A percentile compares a stretch with the other conserved stretches of the same genome.
These are phyloP conservation scores for Phycodurus eques DNA, from an alignment of 2,113 vertebrate species.

Conservation along the genomic window DNA sequence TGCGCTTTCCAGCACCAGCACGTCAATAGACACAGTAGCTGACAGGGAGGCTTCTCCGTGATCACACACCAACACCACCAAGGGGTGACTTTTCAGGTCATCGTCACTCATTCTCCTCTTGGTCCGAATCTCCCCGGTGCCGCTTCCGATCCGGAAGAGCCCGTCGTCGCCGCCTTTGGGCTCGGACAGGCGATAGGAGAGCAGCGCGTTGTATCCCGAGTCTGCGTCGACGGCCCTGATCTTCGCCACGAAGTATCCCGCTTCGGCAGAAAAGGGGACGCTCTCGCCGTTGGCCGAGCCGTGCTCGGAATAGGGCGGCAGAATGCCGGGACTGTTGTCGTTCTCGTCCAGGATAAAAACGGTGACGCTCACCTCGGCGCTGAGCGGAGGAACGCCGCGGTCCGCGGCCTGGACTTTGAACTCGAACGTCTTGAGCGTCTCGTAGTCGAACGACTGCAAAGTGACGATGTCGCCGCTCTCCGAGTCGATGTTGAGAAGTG, in stretches of 20 bases:
- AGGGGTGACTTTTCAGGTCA: conserved; percentile 13
- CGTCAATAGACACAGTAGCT: conserved; percentile 13
- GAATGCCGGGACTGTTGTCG: conserved; percentile 42
- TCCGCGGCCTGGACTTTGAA: conserved; percentile 73
- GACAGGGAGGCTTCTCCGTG: conserved; percentile 8
- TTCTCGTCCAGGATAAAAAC: conserved; percentile 52
- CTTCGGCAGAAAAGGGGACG: conserved; percentile 51
- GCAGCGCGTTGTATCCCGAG: conserved; percentile 60
- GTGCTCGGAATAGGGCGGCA: conserved; percentile 36
- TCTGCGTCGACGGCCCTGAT: conserved; percentile 60
- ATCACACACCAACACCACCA: conserved; percentile 7
- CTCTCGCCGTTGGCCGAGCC: conserved; percentile 42
- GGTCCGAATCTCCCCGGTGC: conserved; percentile 8
- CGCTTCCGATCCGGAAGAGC: conserved; percentile 11
- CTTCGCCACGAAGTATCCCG: conserved; percentile 56
- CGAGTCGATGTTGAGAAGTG: conserved; percentile 68
- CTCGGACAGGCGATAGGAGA: conserved; percentile 52
- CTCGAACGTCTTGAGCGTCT: conserved; percentile 73
- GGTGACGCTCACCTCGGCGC: conserved; percentile 48
- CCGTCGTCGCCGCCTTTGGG: conserved; percentile 42
- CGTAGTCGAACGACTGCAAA: conserved; percentile 80
- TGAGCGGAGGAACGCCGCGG: conserved; percentile 59
- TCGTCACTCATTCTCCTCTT: conserved; percentile 12
- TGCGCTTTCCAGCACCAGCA: conserved; percentile 11
- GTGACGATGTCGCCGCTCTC: conserved; percentile 77